Evolutionary conservation across 1,140 invertebrate species (phyloP), one percentile per base, ranked within the genome.

Genomic region (Pseudomyrmex sp.): DNA sequence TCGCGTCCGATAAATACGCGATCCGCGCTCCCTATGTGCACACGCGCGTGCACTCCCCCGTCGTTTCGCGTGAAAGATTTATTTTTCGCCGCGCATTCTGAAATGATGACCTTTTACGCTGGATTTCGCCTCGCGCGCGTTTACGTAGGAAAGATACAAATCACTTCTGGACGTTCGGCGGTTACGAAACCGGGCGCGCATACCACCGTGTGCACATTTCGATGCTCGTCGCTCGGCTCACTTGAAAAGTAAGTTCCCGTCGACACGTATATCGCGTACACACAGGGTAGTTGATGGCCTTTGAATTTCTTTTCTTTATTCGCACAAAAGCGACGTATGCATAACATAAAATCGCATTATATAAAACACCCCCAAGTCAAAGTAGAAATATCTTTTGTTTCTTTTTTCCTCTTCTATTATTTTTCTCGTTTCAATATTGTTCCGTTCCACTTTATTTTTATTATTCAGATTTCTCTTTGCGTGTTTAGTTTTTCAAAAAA

Each of bases 61-160:
- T 12, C 52, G 35, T 65, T 54, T 70, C 52, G 65, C 61, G 72
- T 12, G 46, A 62, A 54, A 72, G 84, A 85, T 85, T 85, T 85
- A 85, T 70, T 84, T 84, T 63, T 79, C 82, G 48, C 58, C 75
- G 35, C 65, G 62, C 63, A 54, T 54, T 56, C 50, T 26, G 70
- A 80, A 86, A 86, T 86, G 77, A 82, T 80, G 75, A 58, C 54
- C 66, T 80, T 84, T 79, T 80, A 79, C 65, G 82, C 82, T 68
- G 52, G 65, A 77, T 85, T 79, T 72, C 68, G 65, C 76, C 46
- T 20, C 59, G 62, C 52, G n/a, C 59, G 20, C 23, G 61, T 69
- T 26, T 72, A 59, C 66, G 73, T 79, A 80, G 65, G 76, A 80
- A 72, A 80, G 76, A 76, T 65, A 72, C 85, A 85, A 86, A 86